Conservation (phyloP, 2,888 invertebrate species). For the Corythucha ciliata region DNA sequence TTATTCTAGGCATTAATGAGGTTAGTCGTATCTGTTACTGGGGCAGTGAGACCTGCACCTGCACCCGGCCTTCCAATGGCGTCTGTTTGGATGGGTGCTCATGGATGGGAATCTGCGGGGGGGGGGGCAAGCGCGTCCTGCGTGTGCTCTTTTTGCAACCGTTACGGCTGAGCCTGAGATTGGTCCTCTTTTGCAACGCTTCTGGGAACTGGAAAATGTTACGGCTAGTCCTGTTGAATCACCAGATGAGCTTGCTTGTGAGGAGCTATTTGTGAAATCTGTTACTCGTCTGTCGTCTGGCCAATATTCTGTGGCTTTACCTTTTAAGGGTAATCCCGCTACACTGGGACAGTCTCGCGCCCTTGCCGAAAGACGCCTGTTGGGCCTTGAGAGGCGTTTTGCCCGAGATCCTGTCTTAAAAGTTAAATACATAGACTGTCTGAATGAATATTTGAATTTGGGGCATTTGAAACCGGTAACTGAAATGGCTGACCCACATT, state of each 20-base stretch:
- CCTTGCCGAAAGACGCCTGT: neutral
- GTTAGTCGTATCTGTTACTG: too few species aligned
- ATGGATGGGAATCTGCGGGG: too few species aligned
- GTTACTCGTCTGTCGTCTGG: neutral
- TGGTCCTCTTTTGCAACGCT: too few species aligned
- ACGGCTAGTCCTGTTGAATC: too few species aligned
- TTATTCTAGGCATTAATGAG: too few species aligned
- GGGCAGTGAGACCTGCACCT: too few species aligned
- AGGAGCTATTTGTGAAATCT: neutral
- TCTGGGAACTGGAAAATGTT: too few species aligned
- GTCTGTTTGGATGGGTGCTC: too few species aligned
- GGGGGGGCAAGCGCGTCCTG: too few species aligned
- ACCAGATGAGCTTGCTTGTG: slow-evolving; percentile 4
- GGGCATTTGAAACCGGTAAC: slow-evolving; percentile 10
- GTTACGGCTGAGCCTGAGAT: too few species aligned
- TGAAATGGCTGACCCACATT: neutral
- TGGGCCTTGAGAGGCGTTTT: neutral
- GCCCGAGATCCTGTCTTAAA: neutral
- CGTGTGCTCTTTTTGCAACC: too few species aligned
- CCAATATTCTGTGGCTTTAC: slow-evolving; percentile 6
- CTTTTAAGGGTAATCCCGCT: neutral
- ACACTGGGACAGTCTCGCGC: slow-evolving; percentile 1
- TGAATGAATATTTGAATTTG: slow-evolving; percentile 20
- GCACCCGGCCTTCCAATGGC: too few species aligned
- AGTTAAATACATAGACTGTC: slow-evolving; percentile 6